These are phyloP conservation scores for Drosophila birchii DNA, from an alignment of 2,888 invertebrate species.

Conservation along the genomic window DNA sequence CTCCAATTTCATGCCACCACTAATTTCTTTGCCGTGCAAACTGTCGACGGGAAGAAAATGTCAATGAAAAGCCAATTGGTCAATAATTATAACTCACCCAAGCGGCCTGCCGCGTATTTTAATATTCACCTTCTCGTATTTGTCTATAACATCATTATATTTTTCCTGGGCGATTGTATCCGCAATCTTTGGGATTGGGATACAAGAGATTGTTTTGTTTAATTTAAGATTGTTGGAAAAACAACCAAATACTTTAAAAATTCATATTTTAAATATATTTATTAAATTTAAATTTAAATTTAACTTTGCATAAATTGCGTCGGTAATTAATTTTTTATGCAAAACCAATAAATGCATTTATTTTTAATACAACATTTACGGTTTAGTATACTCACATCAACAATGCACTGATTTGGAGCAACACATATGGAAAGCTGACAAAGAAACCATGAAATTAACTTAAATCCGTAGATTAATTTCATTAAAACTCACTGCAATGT, in stretches of 20 bases:
- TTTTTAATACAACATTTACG: background rate
- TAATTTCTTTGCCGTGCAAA: no score
- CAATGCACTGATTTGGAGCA: constrained; percentile 66
- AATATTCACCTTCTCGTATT: constrained; percentile 77
- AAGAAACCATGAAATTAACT: background rate
- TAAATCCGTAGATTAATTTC: background rate
- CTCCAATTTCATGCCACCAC: no score
- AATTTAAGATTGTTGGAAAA: background rate
- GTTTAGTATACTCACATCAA: constrained; percentile 64
- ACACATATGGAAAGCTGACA: constrained; percentile 61
- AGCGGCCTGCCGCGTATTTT: constrained; percentile 75
- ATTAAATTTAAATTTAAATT: no score
- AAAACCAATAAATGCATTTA: no score
- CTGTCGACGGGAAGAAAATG: constrained; percentile 44
- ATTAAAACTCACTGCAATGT: constrained; percentile 45
- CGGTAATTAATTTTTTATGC: no score
- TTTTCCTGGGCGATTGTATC: constrained; percentile 66
- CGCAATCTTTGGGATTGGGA: constrained; percentile 60
- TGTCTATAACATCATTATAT: constrained; percentile 70
- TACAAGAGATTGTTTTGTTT: no score
- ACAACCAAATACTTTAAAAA: background rate
- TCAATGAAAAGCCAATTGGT: background rate
- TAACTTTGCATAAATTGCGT: background rate
- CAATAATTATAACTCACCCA: constrained; percentile 62
- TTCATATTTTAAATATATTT: no score